Evolutionary conservation across 2,888 invertebrate species (phyloP).

Genomic region (Allygus modestus): DNA sequence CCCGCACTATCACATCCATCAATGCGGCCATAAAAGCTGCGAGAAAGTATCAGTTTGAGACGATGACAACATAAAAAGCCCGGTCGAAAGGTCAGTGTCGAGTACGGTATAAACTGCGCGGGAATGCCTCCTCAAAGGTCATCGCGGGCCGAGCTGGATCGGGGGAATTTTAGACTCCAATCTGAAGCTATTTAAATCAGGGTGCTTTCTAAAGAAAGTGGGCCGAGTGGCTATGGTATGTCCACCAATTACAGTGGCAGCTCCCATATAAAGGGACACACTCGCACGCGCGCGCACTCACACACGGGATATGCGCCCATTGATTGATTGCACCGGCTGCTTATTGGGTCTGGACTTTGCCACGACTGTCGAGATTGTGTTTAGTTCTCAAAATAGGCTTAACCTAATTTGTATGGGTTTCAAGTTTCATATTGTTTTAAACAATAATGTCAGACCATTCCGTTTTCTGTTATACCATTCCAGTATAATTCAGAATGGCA

Average conservation of each 20-base stretch:
- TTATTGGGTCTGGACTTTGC: background rate
- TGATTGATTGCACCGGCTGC: background rate
- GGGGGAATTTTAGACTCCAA: slow-evolving; percentile 24
- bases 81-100: slow-evolving; percentile 45
- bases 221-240: slow-evolving; percentile 15
- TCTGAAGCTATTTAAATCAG: slow-evolving; percentile 52
- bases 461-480: too few species aligned
- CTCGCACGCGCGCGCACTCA: slow-evolving; percentile 21
- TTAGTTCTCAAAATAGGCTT: background rate
- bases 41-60: slow-evolving; percentile 14
- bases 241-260: slow-evolving; percentile 18
- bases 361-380: background rate
- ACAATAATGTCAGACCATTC: too few species aligned
- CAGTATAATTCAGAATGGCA: too few species aligned
- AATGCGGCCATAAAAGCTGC: background rate
- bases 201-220: slow-evolving; percentile 55
- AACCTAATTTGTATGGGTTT: too few species aligned
- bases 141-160: slow-evolving; percentile 3
- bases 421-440: too few species aligned
- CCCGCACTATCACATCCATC: slow-evolving; percentile 14
- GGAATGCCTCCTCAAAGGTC: slow-evolving; percentile 27
- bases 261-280: background rate
- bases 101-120: background rate
- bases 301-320: background rate
- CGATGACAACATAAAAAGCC: slow-evolving; percentile 31